These are phyloP conservation scores for Harpalus rufipes DNA, from an alignment of 2,888 invertebrate species.

Conservation along the genomic window DNA sequence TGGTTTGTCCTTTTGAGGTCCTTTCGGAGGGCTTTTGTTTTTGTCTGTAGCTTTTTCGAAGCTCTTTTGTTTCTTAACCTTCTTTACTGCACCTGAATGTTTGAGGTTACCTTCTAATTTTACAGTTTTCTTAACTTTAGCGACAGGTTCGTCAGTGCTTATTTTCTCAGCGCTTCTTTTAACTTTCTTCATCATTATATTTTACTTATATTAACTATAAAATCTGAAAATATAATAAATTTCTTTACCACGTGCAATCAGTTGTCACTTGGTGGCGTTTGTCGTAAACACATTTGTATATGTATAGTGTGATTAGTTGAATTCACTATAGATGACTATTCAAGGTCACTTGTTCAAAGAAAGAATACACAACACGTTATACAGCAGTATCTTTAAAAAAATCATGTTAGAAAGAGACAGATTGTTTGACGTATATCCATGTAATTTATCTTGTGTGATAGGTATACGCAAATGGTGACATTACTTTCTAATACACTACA, in stretches of 20 bases:
- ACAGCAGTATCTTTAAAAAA: no score
- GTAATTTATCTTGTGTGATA: no score
- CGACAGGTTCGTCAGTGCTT: constrained; percentile 50
- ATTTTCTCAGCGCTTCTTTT: constrained; percentile 40
- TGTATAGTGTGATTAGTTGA: no score
- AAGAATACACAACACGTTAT: no score
- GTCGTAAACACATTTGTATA: no score
- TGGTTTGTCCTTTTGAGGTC: not conserved
- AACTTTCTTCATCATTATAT: constrained; percentile 53
- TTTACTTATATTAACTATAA: constrained; percentile 26
- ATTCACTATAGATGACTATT: no score
- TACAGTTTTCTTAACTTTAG: constrained; percentile 62
- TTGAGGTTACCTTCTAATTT: constrained; percentile 55
- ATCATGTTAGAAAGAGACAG: no score
- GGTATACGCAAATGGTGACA: no score
- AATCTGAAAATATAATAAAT: constrained; percentile 3
- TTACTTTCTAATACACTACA: no score
- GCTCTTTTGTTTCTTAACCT: constrained; percentile 30
- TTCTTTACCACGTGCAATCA: constrained; percentile 44
- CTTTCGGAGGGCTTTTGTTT: not conserved
- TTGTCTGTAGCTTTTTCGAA: constrained; percentile 42
- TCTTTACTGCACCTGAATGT: constrained; percentile 27
- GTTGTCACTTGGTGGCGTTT: not conserved
- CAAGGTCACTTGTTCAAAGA: no score
- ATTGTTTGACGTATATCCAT: no score